Conservation (phyloP, 2,113 vertebrate genomes). For the Pseudolaguvia tuberculata region DNA sequence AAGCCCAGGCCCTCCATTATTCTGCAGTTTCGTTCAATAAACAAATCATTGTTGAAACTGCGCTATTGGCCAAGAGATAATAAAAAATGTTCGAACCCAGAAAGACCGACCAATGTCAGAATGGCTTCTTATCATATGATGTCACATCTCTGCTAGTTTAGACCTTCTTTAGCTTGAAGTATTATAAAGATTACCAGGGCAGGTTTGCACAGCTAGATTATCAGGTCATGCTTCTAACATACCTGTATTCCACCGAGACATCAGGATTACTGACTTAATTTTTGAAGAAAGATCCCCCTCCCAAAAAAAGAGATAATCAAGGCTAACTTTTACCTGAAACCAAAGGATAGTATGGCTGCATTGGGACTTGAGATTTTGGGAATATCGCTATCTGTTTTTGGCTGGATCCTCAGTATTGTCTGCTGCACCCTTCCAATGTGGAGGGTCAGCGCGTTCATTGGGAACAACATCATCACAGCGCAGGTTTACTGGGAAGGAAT, state of each 20-base stretch:
- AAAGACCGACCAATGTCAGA: constrained; percentile 23
- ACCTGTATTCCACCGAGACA: background rate
- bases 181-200: constrained; percentile 25
- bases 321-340: background rate
- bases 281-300: constrained; percentile 9
- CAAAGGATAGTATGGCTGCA: constrained; percentile 64
- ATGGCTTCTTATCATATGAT: constrained; percentile 40
- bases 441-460: constrained; percentile 90
- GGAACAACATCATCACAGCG: constrained; percentile 86
- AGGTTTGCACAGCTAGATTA: constrained; percentile 29
- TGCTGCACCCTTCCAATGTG: constrained; percentile 88
- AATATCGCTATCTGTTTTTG: constrained; percentile 73
- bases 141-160: constrained; percentile 26
- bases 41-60: constrained; percentile 39
- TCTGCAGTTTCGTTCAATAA: constrained; percentile 55
- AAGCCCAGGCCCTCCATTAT: constrained; percentile 61
- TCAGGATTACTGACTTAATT: constrained; percentile 4
- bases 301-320: background rate
- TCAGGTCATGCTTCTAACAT: constrained; percentile 11
- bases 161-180: constrained; percentile 13
- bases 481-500: constrained; percentile 87
- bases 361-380: constrained; percentile 84
- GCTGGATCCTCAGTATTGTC: constrained; percentile 77
- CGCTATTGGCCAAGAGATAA: constrained; percentile 14
- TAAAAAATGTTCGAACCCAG: constrained; percentile 16